Base-by-base conservation (phyloP, 2,888 invertebrate species). In the Tenthredo amoena region DNA sequence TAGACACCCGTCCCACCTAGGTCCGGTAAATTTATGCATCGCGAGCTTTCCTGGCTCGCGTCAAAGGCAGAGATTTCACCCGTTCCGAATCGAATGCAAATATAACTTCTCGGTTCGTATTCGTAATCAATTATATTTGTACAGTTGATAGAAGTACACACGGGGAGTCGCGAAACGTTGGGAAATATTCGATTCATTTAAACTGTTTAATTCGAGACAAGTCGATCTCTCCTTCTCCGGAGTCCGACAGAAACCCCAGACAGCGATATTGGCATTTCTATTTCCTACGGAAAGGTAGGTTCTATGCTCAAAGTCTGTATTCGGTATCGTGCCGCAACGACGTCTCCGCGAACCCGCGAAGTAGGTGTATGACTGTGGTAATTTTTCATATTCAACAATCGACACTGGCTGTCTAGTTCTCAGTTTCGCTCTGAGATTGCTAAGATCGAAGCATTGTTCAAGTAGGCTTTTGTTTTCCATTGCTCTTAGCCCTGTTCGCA, bases 381-480 rank as follows among this genome's bases (percentile, higher is more conserved):
- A 62, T 62, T 62, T 62, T 62, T 62, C 26, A 62, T 62, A 62
- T 62, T 31, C 62, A 62, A 62, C 62, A 62, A 62, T 62, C 62
- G 62, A 62, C 62, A 62, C 62, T 62, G 9, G 62, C 62, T 62
- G 62, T 12, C 62, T 62, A 62, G 62, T 26, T 26, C 12, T 7
- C 62, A 12, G 0, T 26, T 12, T 18, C 10, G 62, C 26, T 62
- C 26, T 26, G 10, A 40, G 72, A 72, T 72, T 72, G 72, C 72
- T 72, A 31, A 72, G 40, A 72, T 72, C 72, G 40, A n/a, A 72
- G 72, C 72, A 72, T 72, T 72, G 72, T 72, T 72, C 3, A 72
- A 34, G 37, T 72, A n/a, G n/a, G 72, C 72, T 21, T 72, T 72
- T 72, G 72, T 72, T 72, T 40, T 40, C 40, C 37, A n/a, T 72